Conservation (phyloP, 2,888 invertebrate species). For the Drosophila cognata region DNA sequence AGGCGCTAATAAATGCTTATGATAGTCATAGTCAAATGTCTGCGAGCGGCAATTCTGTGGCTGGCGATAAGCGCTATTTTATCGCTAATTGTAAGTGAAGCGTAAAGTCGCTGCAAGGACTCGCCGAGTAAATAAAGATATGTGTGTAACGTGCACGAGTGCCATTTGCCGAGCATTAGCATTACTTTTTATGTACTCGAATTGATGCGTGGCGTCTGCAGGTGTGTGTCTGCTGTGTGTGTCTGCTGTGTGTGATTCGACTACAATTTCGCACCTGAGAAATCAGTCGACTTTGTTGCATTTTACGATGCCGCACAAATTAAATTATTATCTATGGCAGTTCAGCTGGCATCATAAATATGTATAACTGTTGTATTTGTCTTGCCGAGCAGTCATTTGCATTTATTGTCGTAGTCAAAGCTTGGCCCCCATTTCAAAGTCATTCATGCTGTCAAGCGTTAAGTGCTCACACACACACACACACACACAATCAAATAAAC, state of each 20-base stretch:
- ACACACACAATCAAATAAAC: conserved; percentile 6
- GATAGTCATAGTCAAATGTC: conserved; percentile 33
- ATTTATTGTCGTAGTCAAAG: conserved; percentile 73
- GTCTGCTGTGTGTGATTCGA: conserved; percentile 12
- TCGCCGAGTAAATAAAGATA: conserved; percentile 57
- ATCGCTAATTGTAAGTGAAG: conserved; percentile 74
- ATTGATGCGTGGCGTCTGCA: conserved; percentile 42
- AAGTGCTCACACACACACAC: conserved; percentile 52
- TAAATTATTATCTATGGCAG: conserved; percentile 72
- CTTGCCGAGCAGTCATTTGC: conserved; percentile 55
- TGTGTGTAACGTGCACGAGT: conserved; percentile 47
- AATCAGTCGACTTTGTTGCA: conserved; percentile 55
- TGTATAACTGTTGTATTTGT: conserved; percentile 5
- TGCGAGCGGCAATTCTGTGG: conserved; percentile 35
- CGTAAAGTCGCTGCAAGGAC: conserved; percentile 37
- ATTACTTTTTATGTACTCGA: conserved; percentile 69
- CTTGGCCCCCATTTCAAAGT: conserved; percentile 64
- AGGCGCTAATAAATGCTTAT: conserved; percentile 68
- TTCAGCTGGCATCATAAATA: conserved; percentile 63
- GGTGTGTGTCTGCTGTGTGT: conserved; percentile 11
- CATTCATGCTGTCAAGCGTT: conserved; percentile 69
- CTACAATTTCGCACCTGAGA: conserved; percentile 13
- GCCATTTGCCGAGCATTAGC: conserved; percentile 60
- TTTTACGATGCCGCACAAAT: conserved; percentile 61
- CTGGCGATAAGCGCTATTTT: conserved; percentile 67